Evolutionary conservation across 1,140 invertebrate genomes (phyloP).

Genomic region (Zaprionus gabonicus): DNA sequence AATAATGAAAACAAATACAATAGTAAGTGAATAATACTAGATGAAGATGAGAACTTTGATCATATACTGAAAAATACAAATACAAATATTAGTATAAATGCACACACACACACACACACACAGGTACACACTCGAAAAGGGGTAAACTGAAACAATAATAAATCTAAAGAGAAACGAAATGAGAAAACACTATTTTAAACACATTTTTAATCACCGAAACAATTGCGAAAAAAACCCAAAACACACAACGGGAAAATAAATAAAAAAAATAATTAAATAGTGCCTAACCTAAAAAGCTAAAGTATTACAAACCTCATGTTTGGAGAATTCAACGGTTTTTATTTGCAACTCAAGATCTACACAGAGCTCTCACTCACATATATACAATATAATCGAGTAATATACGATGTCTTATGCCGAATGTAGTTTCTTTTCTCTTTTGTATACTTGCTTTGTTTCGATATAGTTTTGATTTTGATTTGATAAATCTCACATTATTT

Average conservation of each 20-base stretch:
- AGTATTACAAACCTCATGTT: conserved; percentile 49
- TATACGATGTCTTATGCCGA: neutral
- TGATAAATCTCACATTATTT: conserved; percentile 36
- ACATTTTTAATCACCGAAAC: conserved; percentile 34
- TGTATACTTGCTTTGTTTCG: conserved; percentile 17
- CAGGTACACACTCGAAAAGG: conserved; percentile 27
- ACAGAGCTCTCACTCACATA: neutral
- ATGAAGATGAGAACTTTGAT: conserved; percentile 27
- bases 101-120: neutral
- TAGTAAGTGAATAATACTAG: conserved; percentile 32
- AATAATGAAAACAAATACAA: conserved; percentile 52
- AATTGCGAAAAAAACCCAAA: conserved; percentile 4
- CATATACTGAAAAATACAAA: conserved; percentile 14
- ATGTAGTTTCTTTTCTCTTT: neutral
- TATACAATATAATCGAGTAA: neutral
- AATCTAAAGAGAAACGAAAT: conserved; percentile 26
- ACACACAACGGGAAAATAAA: conserved; percentile 2
- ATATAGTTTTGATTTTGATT: conserved; percentile 8
- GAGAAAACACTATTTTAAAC: conserved; percentile 39
- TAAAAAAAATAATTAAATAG: conserved; percentile 52
- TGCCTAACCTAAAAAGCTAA: conserved; percentile 69
- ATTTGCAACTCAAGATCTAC: conserved; percentile 20
- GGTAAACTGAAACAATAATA: conserved; percentile 49
- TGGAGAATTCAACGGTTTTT: conserved; percentile 24
- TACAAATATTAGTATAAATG: conserved; percentile 38